phyloP scores from a whole-genome alignment of 1,140 invertebrate genomes.

The Brachionus koreanus region DNA sequence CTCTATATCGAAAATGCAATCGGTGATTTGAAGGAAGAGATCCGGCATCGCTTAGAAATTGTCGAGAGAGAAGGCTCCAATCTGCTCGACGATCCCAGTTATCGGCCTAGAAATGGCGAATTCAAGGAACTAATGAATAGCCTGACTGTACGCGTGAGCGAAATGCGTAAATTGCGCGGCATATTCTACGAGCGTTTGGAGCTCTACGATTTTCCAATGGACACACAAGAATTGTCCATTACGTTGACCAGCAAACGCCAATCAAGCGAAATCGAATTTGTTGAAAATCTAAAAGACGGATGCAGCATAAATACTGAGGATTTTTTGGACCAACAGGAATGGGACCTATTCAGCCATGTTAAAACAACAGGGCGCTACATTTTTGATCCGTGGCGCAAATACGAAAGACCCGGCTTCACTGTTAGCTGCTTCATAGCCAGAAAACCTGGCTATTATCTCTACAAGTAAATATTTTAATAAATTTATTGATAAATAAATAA shows the following conservation, averaged over 20 bases:
- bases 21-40: conserved; percentile 39
- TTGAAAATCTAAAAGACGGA: neutral
- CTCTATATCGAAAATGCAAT: conserved; percentile 41
- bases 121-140: conserved; percentile 12
- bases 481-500: neutral
- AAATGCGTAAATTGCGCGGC: conserved; percentile 20
- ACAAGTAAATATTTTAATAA: conserved; percentile 30
- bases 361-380: neutral
- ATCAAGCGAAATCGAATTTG: neutral
- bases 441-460: conserved; percentile 42
- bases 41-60: conserved; percentile 34
- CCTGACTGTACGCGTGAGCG: conserved; percentile 5
- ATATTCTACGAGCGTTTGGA: conserved; percentile 39
- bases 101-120: conserved; percentile 5
- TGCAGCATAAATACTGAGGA: conserved; percentile 40
- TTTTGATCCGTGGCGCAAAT: conserved; percentile 7
- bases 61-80: conserved; percentile 39
- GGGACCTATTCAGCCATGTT: conserved; percentile 40
- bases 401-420: neutral
- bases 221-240: conserved; percentile 38
- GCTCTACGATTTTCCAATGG: conserved; percentile 41
- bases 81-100: conserved; percentile 15
- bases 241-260: conserved; percentile 18
- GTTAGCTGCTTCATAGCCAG: conserved; percentile 33
- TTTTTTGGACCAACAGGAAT: conserved; percentile 45